Evolutionary conservation across 2,888 invertebrate species (phyloP).

Genomic region (Scaptomyza polygonia): DNA sequence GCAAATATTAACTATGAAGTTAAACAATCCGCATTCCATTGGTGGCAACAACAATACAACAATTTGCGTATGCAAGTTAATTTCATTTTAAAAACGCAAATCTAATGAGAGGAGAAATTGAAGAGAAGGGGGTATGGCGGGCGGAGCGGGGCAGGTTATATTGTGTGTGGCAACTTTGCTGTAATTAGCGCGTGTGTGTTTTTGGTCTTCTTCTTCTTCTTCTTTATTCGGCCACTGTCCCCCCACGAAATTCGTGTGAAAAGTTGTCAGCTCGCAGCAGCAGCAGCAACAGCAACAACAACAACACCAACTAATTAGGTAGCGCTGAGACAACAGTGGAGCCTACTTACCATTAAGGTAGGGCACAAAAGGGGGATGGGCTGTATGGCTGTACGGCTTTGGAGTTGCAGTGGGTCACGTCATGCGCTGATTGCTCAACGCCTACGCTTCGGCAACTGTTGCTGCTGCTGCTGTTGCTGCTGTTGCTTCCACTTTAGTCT

Average conservation of each 20-base stretch:
- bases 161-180: not conserved
- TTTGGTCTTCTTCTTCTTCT: not conserved
- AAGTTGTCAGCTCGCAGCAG: conserved; percentile 39
- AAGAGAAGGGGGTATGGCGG: not conserved
- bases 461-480: conserved; percentile 21
- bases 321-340: not conserved
- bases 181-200: conserved; percentile 12
- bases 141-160: not conserved
- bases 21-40: conserved; percentile 44
- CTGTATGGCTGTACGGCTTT: conserved; percentile 8
- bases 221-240: conserved; percentile 8
- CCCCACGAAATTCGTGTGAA: conserved; percentile 31
- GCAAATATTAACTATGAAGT: conserved; percentile 10
- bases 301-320: conserved; percentile 11
- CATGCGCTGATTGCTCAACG: conserved; percentile 73
- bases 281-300: not conserved
- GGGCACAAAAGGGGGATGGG: not conserved
- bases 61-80: conserved; percentile 68
- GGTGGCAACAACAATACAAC: conserved; percentile 55
- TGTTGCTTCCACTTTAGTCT: not conserved
- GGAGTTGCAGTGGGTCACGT: conserved; percentile 58
- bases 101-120: conserved; percentile 34
- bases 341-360: not conserved
- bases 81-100: conserved; percentile 62
- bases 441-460: conserved; percentile 65